Evolutionary conservation across 2,113 vertebrate genomes (phyloP), one percentile per base, ranked within the genome.

Genomic region (Siphamia tubifer): DNA sequence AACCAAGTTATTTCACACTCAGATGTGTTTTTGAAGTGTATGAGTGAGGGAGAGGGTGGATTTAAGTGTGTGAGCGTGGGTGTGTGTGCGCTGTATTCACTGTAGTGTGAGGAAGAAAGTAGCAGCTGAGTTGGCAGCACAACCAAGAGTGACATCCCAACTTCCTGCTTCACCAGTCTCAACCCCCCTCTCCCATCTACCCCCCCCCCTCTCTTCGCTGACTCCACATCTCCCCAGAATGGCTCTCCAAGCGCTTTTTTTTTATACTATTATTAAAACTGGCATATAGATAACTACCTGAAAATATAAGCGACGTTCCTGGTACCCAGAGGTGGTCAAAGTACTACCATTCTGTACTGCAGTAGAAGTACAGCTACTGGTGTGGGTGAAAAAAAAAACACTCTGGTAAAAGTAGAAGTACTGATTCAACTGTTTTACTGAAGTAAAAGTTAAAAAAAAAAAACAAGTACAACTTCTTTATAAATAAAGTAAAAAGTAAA

Each of bases 1-100:
- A 55, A 57, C 71, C 60, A 78, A 78, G 70, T 81, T 62, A 87
- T 87, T 84, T 84, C 79, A 84, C 79, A 81, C 77, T 45, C 54
- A 77, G 60, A 49, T 9, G 4, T 21, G 15, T 51, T 81, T 76
- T 74, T 85, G 72, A 82, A 69, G 79, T 65, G 72, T 57, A 16
- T 43, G 57, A 52, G 47, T 60, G 52, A 66, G 57, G 61, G 24
- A 27, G 68, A 74, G 31, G 12, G 43, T 47, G 21, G 23, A 40
- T 6, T 6, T 31, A 53, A 19, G 57, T 54, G 32, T 55, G 56
- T 45, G 44, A 34, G 23, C 25, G 28, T 27, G 31, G 21, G 61
- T 19, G 48, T 16, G 58, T 47, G 67, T 54, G 21, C 34, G 17
- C 39, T 72, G 39, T 47, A 38, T 61, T 47, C 47, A 75, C 42